These are phyloP conservation scores for Marisa cornuarietis DNA, from an alignment of 1,140 invertebrate species.

Conservation along the genomic window DNA sequence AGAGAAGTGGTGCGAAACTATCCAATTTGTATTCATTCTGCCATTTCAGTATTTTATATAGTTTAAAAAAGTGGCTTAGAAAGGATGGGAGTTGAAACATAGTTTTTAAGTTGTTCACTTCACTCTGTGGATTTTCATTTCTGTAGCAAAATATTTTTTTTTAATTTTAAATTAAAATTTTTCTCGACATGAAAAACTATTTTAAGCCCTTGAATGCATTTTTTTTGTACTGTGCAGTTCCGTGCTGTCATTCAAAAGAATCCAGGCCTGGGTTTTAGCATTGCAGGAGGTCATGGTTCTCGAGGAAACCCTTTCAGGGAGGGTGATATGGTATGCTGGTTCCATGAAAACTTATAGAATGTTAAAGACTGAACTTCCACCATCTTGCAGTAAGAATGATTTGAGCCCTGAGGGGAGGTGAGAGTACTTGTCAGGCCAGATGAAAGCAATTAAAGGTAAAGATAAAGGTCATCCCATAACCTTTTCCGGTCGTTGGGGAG, in stretches of 20 bases:
- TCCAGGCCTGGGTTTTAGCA: slow-evolving; percentile 63
- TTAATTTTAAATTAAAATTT: neutral
- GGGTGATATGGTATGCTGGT: slow-evolving; percentile 52
- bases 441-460: no score
- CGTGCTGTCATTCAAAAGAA: slow-evolving; percentile 58
- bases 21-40: neutral
- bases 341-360: neutral
- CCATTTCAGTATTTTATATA: neutral
- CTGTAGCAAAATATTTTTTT: slow-evolving; percentile 1
- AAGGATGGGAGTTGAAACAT: no score
- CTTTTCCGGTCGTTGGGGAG: no score
- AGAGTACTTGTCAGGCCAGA: no score
- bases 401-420: no score
- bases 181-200: no score
- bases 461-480: no score
- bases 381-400: no score
- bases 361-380: no score
- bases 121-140: no score
- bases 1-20: slow-evolving; percentile 21
- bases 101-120: no score
- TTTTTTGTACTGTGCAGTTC: slow-evolving; percentile 49
- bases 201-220: neutral
- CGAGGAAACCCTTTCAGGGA: slow-evolving; percentile 61
- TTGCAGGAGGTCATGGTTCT: slow-evolving; percentile 60
- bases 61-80: neutral